phyloP scores from a whole-genome alignment of 2,113 vertebrate genomes.

The Girardinichthys multiradiatus region DNA sequence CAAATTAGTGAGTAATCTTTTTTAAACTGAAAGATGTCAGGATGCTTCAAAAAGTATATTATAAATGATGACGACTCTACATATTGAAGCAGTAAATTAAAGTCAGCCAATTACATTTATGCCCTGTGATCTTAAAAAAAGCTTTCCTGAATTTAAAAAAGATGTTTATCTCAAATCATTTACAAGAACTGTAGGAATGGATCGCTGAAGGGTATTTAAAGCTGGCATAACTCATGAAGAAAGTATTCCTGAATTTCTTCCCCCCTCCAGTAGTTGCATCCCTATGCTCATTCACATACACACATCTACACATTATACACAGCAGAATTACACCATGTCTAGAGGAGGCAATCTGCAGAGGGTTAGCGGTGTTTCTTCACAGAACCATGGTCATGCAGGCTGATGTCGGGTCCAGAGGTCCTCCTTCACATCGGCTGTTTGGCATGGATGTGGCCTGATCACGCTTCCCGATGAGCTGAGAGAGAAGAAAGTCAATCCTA shows the following conservation, averaged over 20 bases:
- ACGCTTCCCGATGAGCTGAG: constrained; percentile 31
- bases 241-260: constrained; percentile 43
- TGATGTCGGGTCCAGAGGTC: constrained; percentile 50
- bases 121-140: not conserved
- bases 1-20: not conserved
- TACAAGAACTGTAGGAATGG: not conserved
- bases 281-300: constrained; percentile 31
- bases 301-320: constrained; percentile 18
- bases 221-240: constrained; percentile 37
- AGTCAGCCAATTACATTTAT: not conserved
- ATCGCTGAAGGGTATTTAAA: constrained; percentile 38
- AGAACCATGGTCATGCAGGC: constrained; percentile 67
- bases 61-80: not conserved
- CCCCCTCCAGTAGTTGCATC: constrained; percentile 37
- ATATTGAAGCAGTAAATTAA: not conserved
- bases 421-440: constrained; percentile 44
- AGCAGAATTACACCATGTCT: constrained; percentile 45
- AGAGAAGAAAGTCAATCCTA: constrained; percentile 28
- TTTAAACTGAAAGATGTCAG: not conserved
- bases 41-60: not conserved
- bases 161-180: constrained; percentile 2
- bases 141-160: too few relatives aligned
- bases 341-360: constrained; percentile 54
- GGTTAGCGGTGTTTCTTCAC: constrained; percentile 50
- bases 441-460: constrained; percentile 40